Conservation (phyloP, 2,888 invertebrate genomes). For the Dinocampus coccinellae region DNA sequence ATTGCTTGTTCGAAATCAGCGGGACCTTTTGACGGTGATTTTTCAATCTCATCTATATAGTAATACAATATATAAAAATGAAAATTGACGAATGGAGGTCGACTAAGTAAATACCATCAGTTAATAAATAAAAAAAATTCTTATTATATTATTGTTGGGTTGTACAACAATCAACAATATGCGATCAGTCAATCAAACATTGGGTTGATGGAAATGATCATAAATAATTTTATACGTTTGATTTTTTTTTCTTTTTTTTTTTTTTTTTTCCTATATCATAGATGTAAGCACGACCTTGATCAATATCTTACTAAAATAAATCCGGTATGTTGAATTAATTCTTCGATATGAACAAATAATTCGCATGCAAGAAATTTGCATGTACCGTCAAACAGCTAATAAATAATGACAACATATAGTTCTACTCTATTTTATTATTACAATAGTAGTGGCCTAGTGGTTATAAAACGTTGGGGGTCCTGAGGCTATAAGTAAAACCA, state of each 20-base stretch:
- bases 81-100: slow-evolving; percentile 7
- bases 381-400: neutral
- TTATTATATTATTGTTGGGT: neutral
- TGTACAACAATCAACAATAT: neutral
- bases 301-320: neutral
- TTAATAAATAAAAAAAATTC: neutral
- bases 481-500: slow-evolving; percentile 5
- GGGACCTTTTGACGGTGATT: slow-evolving; percentile 52
- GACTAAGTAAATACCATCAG: no score
- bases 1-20: slow-evolving; percentile 63
- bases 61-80: neutral
- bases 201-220: neutral
- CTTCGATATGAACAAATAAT: neutral
- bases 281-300: neutral
- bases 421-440: neutral
- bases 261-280: neutral
- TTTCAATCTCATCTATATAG: slow-evolving; percentile 55
- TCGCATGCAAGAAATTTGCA: neutral
- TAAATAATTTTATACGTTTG: neutral
- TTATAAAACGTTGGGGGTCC: neutral
- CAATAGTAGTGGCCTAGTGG: neutral
- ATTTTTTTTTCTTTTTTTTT: neutral
- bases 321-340: neutral
- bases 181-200: neutral
- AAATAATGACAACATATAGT: neutral